A percentile compares a stretch with the other conserved stretches of the same genome.
Conservation (phyloP, 2,797 vertebrate species). For the Agapornis canus region DNA sequence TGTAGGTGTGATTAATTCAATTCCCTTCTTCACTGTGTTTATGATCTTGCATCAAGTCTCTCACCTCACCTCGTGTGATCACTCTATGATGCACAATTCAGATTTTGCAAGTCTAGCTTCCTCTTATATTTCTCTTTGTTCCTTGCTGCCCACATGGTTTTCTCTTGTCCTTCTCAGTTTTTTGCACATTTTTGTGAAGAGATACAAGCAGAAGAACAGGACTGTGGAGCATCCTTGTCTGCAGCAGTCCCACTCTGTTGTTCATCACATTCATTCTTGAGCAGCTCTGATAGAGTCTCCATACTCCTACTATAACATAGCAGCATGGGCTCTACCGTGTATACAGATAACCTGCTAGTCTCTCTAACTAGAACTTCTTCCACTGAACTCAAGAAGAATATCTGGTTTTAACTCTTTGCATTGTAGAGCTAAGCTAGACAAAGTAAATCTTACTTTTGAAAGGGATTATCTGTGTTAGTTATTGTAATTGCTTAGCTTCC, state of each 20-base stretch:
- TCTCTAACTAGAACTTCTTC: neutral
- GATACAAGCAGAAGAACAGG: neutral
- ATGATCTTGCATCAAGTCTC: neutral
- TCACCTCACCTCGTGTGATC: neutral
- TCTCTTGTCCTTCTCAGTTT: neutral
- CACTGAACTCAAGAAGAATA: neutral
- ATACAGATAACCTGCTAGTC: neutral
- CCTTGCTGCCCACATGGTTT: neutral
- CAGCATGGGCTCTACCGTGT: accelerated
- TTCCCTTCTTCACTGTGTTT: neutral
- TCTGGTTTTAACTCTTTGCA: neutral
- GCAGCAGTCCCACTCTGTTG: neutral
- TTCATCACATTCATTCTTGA: neutral
- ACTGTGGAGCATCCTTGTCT: neutral
- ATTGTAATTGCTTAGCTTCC: neutral
- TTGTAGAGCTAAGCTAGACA: neutral
- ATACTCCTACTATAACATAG: neutral
- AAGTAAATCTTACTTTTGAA: neutral
- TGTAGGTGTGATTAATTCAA: neutral
- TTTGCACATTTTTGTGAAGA: neutral
- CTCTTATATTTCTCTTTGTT: neutral
- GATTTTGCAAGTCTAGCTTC: neutral
- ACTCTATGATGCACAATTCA: neutral
- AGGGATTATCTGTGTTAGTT: neutral
- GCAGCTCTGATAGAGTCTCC: neutral